These are phyloP conservation scores for Polydesmus complanatus DNA, from an alignment of 2,888 invertebrate genomes.

Conservation along the genomic window DNA sequence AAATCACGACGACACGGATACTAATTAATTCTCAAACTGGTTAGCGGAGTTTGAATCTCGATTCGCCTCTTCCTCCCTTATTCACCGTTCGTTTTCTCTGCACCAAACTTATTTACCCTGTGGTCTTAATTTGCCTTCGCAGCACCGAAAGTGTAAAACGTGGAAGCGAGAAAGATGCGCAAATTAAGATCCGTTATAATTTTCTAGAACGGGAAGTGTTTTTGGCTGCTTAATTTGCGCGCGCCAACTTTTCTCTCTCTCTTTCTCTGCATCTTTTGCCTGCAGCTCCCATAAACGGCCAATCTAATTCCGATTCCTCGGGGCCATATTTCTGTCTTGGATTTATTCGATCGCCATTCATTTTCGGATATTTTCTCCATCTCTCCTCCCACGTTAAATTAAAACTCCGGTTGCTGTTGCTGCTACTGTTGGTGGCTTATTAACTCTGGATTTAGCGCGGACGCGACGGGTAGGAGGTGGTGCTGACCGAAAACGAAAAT, in stretches of 20 bases:
- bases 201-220: no score
- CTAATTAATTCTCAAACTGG: neutral
- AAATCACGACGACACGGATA: neutral
- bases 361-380: no score
- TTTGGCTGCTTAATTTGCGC: neutral
- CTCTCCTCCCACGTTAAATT: neutral
- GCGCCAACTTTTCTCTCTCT: neutral
- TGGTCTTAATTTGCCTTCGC: no score
- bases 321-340: neutral
- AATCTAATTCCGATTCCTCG: neutral
- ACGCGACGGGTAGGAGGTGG: no score
- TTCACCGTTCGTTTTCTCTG: no score
- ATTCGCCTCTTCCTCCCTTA: no score
- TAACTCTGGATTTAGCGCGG: no score
- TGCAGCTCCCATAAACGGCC: neutral
- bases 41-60: neutral
- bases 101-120: no score
- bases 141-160: no score
- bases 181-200: neutral
- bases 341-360: neutral
- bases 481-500: neutral
- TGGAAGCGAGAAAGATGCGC: neutral
- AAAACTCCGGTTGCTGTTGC: no score
- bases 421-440: no score
- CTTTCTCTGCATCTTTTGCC: neutral